Base-by-base conservation (phyloP, 1,140 invertebrate species). In the Microplitis demolitor region DNA sequence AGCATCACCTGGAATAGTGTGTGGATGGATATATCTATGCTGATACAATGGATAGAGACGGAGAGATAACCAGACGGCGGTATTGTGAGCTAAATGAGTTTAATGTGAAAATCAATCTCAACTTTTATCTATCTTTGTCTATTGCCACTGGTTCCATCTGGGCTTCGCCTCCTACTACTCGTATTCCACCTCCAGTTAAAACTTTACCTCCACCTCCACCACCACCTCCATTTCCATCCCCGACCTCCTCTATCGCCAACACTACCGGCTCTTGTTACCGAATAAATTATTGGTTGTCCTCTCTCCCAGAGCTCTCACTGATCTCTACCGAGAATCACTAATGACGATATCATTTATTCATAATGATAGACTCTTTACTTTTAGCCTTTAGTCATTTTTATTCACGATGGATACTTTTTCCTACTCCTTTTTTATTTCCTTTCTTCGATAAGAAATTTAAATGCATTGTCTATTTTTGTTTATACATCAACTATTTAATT, bases 321-420 rank as follows among this genome's bases (percentile, higher is more conserved):
- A 62, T 61, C 63, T 68, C 63, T 58, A 45, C 50, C 35, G 53
- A 68, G 70, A 73, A 67, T 76, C 54, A 62, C 61, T 76, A 76
- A 76, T 76, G 68, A 54, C 24, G 33, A 24, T 39, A 73, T 76
- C 53, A 70, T 60, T 69, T 76, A 76, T 73, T 70, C 63, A 76
- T 71, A 51, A 63, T 64, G 50, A 71, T 68, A 39, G 67, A 70
- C 53, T 16, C 66, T 64, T 61, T 56, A 71, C 16, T 16, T 31
- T 58, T 16, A 58, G 16, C 16, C 24, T 58, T 58, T 58, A 58
- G 56, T 31, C 14, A 58, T 31, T 24, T 24, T 58, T 31, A 24
- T 6, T 31, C 6, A 24, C 56, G 16, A 16, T 31, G 4, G 16
- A 45, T 45, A 45, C 39, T 45, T 45, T 45, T 45, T 45, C 4